These are phyloP conservation scores for Anhinga anhinga DNA, from an alignment of 2,113 vertebrate genomes.

Conservation along the genomic window DNA sequence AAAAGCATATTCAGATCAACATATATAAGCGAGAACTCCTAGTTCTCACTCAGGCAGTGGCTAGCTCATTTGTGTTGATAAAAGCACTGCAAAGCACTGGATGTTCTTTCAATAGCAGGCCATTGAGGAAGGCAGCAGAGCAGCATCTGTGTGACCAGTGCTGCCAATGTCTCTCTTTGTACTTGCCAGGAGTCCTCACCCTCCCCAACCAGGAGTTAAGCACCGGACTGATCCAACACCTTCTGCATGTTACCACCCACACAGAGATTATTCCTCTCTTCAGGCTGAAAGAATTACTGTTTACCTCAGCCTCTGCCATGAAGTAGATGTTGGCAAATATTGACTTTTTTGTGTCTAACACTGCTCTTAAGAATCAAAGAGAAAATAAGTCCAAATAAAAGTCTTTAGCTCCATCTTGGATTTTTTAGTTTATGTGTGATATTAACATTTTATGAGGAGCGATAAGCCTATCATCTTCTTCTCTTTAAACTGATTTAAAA, in stretches of 20 bases:
- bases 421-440: neutral
- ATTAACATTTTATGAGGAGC: neutral
- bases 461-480: neutral
- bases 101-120: neutral
- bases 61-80: neutral
- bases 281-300: neutral
- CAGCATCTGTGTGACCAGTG: neutral
- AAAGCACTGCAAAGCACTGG: accelerated
- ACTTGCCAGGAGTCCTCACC: accelerated
- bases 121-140: neutral
- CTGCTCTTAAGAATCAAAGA: neutral
- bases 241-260: neutral
- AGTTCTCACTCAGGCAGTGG: neutral
- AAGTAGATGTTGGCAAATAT: neutral
- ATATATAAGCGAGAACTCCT: neutral
- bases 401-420: neutral
- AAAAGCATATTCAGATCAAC: neutral
- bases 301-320: neutral
- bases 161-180: neutral
- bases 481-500: neutral
- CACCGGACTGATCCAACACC: neutral
- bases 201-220: neutral
- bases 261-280: neutral
- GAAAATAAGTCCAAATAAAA: neutral
- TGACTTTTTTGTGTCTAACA: neutral